Evolutionary conservation across 1,140 invertebrate species (phyloP).

Genomic region (Leptinotarsa texana): DNA sequence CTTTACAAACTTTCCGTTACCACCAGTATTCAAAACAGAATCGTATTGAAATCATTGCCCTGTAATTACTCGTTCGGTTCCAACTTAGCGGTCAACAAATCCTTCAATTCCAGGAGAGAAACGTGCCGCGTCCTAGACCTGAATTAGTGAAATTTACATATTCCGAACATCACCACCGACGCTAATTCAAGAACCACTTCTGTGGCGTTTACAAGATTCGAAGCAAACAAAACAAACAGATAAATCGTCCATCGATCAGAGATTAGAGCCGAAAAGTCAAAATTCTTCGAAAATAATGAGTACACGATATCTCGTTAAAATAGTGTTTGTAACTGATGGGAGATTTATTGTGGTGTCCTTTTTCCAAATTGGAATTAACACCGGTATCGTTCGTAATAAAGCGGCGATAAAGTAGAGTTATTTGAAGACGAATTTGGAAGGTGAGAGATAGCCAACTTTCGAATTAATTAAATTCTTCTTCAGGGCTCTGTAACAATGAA

Average conservation of each 20-base stretch:
- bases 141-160: conserved; percentile 10
- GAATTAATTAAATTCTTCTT: no score
- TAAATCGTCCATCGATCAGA: not conserved
- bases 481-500: no score
- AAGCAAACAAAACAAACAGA: not conserved
- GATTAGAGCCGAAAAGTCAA: not conserved
- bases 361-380: not conserved
- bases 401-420: not conserved
- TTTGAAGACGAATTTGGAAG: not conserved
- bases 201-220: not conserved
- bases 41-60: no score
- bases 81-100: not conserved
- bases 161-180: not conserved
- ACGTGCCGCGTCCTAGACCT: not conserved
- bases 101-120: not conserved
- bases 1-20: not conserved
- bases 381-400: not conserved
- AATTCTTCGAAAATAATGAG: conserved; percentile 6
- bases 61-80: no score
- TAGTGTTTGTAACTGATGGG: not conserved
- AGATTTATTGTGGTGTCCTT: not conserved
- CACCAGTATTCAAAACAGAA: not conserved
- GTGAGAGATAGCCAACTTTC: no score
- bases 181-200: conserved; percentile 4
- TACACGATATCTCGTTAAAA: not conserved